Percentiles rank a stretch among this genome's conserved stretches.
Evolutionary conservation across 2,888 invertebrate genomes (phyloP).

Genomic region (Drosophila falleni): DNA sequence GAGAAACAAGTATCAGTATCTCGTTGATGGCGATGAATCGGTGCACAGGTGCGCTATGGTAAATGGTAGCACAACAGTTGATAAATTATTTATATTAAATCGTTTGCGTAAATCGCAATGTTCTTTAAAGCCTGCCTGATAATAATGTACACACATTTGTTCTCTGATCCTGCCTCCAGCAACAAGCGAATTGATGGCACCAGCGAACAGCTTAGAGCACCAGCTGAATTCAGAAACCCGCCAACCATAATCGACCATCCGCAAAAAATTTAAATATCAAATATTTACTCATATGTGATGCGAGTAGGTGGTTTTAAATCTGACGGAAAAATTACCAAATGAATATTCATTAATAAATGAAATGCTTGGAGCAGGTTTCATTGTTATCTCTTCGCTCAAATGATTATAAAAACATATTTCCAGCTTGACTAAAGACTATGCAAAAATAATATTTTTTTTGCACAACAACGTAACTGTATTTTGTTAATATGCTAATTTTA

Average conservation of each 20-base stretch:
- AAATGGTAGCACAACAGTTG: constrained; percentile 36
- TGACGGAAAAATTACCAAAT: background rate
- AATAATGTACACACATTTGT: constrained; percentile 35
- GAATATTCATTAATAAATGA: constrained; percentile 5
- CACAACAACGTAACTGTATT: background rate
- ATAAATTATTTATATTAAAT: constrained; percentile 74
- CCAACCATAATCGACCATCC: constrained; percentile 26
- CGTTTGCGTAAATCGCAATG: constrained; percentile 29
- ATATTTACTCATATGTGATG: background rate
- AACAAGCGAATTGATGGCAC: constrained; percentile 10
- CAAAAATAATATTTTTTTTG: background rate
- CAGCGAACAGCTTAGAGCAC: constrained; percentile 7
- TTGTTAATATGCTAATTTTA: background rate
- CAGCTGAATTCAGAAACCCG: constrained; percentile 31
- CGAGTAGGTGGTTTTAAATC: background rate
- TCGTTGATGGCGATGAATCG: constrained; percentile 9
- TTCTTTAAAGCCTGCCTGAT: constrained; percentile 34
- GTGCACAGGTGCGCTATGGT: constrained; percentile 26
- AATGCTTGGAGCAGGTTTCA: background rate
- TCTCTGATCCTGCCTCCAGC: constrained; percentile 2
- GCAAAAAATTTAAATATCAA: constrained; percentile 1
- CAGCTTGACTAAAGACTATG: background rate
- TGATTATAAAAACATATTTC: background rate
- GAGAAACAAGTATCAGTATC: constrained; percentile 37
- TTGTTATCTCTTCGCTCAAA: background rate